Percentiles rank a stretch among this genome's conserved stretches.
These are phyloP conservation scores for Herminia tarsipennalis DNA, from an alignment of 2,888 invertebrate genomes.

Conservation along the genomic window DNA sequence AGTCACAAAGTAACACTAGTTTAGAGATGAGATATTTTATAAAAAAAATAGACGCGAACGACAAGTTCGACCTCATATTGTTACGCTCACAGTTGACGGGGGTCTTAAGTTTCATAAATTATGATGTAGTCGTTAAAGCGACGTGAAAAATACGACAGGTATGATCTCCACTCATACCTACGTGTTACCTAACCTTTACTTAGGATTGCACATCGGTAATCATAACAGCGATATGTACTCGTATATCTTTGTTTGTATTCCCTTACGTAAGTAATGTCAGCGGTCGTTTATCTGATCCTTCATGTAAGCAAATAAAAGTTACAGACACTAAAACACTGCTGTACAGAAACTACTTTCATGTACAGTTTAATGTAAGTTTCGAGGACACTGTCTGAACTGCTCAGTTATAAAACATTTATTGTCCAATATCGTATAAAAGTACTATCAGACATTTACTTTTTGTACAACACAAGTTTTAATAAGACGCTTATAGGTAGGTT, in stretches of 20 bases:
- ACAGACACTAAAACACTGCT: conserved; percentile 14
- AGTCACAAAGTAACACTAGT: no score
- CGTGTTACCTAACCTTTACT: conserved; percentile 22
- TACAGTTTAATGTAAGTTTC: conserved; percentile 17
- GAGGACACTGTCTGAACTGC: conserved; percentile 11
- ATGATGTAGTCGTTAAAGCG: conserved; percentile 16
- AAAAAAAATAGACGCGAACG: no score
- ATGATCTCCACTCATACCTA: conserved; percentile 24
- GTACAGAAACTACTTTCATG: conserved; percentile 13
- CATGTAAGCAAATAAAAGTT: conserved; percentile 17
- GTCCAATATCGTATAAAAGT: conserved; percentile 12
- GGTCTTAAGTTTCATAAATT: conserved; percentile 18
- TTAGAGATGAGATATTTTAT: no score
- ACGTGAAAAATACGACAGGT: conserved; percentile 22
- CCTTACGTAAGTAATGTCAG: conserved; percentile 13
- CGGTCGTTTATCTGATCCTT: conserved; percentile 11
- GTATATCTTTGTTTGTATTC: conserved; percentile 17
- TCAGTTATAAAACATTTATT: conserved; percentile 18
- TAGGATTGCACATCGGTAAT: conserved; percentile 24
- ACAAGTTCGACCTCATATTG: no score
- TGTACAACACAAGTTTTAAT: conserved; percentile 56
- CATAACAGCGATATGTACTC: conserved; percentile 20
- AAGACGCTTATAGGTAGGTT: conserved; percentile 49
- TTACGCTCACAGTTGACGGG: conserved; percentile 6
- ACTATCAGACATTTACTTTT: conserved; percentile 40